Evolutionary conservation across 1,140 invertebrate species (phyloP), one percentile per base, ranked within the genome.

Genomic region (Brachionus asplanchnoidis): DNA sequence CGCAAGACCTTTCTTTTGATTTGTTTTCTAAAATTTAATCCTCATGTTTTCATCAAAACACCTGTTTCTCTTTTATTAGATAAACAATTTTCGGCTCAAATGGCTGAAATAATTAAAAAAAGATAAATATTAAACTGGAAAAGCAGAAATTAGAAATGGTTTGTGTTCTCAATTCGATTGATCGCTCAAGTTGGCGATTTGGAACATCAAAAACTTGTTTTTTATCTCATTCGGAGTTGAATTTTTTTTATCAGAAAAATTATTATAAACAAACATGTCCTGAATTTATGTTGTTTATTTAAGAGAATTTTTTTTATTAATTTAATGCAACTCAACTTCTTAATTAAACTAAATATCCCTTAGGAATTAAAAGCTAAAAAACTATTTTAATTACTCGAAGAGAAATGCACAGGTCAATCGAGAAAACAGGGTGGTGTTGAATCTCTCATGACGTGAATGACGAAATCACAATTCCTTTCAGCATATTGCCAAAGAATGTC

Each of bases 241-340:
- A n/a, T 60, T n/a, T 53, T 5, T 46, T 4, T 80, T 78, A 20
- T 23, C 53, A 65, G 14, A 75, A 23, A 66, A 53, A 50, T 85
- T 83, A 80, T 17, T 70, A 79, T 84, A 75, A 77, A 20, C 50
- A 68, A 12, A 85, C 42, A 83, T n/a, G 56, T 53, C 26, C 28
- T 32, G 23, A 85, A 77, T 85, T 83, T 46, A 82, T 85, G 5
- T 85, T 84, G 42, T 78, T 44, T 73, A 85, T 75, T 85, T 53
- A 77, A 53, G 44, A 50, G 53, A 23, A 78, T 85, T 56, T 44
- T 44, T 36, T 50, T 79, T 87, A 88, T 87, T 88, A 94, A n/a
- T 53, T 53, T 53, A 53, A 53, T 53, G 11, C 46, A 53, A 53
- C 17, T 60, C 53, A 60, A 60, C n/a, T 60, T 56, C 50, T 56